Percentiles rank a stretch among this genome's conserved stretches.
Conservation (phyloP, 1,140 invertebrate species). For the Branchinecta lindahli region DNA sequence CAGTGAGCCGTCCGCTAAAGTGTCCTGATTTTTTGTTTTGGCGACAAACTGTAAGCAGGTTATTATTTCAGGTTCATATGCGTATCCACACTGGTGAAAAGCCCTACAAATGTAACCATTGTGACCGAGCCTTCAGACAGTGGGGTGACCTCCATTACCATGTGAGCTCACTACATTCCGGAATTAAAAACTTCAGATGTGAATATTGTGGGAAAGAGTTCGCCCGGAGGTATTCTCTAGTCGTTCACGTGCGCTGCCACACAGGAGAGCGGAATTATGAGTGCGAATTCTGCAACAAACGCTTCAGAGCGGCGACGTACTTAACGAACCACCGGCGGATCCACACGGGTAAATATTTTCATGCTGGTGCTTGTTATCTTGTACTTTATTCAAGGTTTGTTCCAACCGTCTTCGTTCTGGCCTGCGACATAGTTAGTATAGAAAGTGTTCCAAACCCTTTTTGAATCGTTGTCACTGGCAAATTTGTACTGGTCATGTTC, state of each 20-base stretch:
- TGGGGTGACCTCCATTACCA: slow-evolving; percentile 83
- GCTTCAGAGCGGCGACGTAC: slow-evolving; percentile 68
- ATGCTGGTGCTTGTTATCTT: neutral
- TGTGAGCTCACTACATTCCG: slow-evolving; percentile 65
- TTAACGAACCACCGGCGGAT: slow-evolving; percentile 72
- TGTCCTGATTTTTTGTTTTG: neutral
- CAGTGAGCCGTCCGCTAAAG: no score
- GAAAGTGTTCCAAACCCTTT: no score
- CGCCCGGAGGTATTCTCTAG: slow-evolving; percentile 80
- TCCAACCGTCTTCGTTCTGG: no score
- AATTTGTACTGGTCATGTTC: no score
- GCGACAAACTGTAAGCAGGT: neutral
- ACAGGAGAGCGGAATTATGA: slow-evolving; percentile 76
- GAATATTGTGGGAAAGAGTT: slow-evolving; percentile 83
- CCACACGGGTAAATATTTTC: slow-evolving; percentile 51
- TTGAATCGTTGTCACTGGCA: no score
- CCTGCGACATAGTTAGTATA: no score
- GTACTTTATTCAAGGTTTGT: neutral
- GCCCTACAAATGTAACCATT: slow-evolving; percentile 61
- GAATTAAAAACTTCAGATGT: slow-evolving; percentile 66
- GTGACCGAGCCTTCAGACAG: slow-evolving; percentile 58
- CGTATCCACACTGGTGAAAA: slow-evolving; percentile 57
- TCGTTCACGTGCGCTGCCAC: slow-evolving; percentile 74
- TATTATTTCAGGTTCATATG: slow-evolving; percentile 43
- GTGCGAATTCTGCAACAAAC: slow-evolving; percentile 68